phyloP scores from a whole-genome alignment of 2,888 invertebrate genomes.

The Acronicta leporina region DNA sequence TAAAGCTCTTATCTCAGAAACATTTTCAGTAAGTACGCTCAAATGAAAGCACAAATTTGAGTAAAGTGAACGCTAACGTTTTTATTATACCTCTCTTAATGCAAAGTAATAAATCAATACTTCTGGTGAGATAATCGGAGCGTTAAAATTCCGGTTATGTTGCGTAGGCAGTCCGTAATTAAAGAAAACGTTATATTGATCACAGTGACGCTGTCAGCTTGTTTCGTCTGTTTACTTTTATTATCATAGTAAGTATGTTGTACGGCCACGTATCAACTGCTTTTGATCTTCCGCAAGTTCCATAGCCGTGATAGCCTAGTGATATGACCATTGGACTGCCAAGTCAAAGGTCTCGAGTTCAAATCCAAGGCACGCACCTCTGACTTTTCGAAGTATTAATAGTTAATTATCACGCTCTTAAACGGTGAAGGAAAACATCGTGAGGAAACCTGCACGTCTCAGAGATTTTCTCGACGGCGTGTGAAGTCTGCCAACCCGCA shows the following conservation, averaged over 20 bases:
- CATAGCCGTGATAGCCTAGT: too few species aligned
- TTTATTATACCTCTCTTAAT: conserved; percentile 59
- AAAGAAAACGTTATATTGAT: conserved; percentile 61
- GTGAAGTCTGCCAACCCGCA: too few species aligned
- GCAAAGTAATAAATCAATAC: conserved; percentile 61
- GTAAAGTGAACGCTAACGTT: conserved; percentile 45
- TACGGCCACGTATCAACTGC: too few species aligned
- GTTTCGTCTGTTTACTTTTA: conserved; percentile 51
- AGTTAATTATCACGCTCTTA: too few species aligned
- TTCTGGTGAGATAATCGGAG: conserved; percentile 58
- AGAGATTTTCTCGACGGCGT: too few species aligned
- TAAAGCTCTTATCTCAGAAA: background rate
- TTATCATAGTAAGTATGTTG: conserved; percentile 11
- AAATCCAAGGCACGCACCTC: too few species aligned
- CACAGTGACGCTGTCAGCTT: conserved; percentile 49
- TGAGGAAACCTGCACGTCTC: too few species aligned
- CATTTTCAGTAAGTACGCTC: conserved; percentile 26
- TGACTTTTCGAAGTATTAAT: too few species aligned
- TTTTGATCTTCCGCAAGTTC: too few species aligned
- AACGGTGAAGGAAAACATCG: too few species aligned
- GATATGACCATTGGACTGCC: too few species aligned
- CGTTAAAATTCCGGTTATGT: conserved; percentile 58
- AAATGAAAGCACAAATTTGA: conserved; percentile 38
- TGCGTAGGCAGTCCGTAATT: conserved; percentile 64
- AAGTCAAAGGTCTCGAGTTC: too few species aligned